A percentile compares a stretch with the other conserved stretches of the same genome.
Evolutionary conservation across 2,888 invertebrate genomes (phyloP).

Genomic region (Agonum fuliginosum): DNA sequence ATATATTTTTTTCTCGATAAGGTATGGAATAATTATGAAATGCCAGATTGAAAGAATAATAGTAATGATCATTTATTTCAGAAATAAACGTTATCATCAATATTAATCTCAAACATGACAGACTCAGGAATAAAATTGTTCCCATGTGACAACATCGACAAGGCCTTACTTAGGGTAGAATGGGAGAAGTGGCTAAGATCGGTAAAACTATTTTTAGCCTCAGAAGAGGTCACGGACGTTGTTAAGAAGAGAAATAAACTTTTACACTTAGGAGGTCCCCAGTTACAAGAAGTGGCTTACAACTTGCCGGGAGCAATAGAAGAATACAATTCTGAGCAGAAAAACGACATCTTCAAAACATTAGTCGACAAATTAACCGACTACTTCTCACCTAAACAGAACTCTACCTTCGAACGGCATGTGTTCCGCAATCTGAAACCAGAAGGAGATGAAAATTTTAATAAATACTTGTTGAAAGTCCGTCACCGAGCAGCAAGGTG

Average conservation of each 20-base stretch:
- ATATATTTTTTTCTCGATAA: no score
- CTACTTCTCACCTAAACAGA: constrained; percentile 66
- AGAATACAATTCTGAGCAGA: constrained; percentile 52
- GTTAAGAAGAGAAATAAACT: constrained; percentile 44
- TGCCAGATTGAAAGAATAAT: no score
- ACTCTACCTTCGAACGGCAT: constrained; percentile 67
- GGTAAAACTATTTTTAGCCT: constrained; percentile 42
- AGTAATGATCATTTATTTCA: no score
- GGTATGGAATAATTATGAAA: no score
- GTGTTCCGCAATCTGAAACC: constrained; percentile 65
- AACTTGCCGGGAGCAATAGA: constrained; percentile 64
- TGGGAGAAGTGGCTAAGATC: constrained; percentile 55
- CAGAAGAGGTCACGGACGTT: constrained; percentile 38
- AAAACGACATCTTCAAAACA: constrained; percentile 64
- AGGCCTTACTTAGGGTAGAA: constrained; percentile 18
- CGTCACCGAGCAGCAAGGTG: constrained; percentile 66
- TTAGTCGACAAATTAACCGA: constrained; percentile 63
- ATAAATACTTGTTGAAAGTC: constrained; percentile 65
- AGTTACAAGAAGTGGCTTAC: constrained; percentile 61
- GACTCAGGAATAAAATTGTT: no score
- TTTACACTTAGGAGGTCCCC: constrained; percentile 47
- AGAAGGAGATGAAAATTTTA: constrained; percentile 65
- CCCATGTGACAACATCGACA: constrained; percentile 23
- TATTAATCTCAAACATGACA: no score
- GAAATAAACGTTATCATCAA: no score